Evolutionary conservation across 2,113 vertebrate genomes (phyloP).

Genomic region (Lanius ludovicianus): DNA sequence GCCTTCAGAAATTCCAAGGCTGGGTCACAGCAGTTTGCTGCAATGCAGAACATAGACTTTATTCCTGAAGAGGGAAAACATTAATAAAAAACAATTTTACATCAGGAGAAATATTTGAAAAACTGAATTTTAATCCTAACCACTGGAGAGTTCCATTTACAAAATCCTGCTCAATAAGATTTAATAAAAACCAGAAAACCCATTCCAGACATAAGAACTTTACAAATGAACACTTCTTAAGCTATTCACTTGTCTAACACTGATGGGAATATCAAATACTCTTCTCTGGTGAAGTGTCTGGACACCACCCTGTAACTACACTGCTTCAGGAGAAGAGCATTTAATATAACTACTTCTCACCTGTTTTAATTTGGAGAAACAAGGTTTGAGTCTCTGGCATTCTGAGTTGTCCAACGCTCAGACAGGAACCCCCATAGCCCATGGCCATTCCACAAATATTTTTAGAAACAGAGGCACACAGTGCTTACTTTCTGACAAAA

Average conservation of each 20-base stretch:
- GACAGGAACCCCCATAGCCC: neutral
- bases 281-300: neutral
- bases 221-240: neutral
- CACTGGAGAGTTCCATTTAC: neutral
- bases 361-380: neutral
- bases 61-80: slow-evolving; percentile 29
- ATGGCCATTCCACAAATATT: neutral
- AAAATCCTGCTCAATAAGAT: neutral
- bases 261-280: neutral
- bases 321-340: neutral
- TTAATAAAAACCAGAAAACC: neutral
- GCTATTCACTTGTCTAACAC: neutral
- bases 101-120: neutral
- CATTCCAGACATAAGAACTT: neutral
- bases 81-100: neutral
- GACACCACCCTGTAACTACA: neutral
- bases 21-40: slow-evolving; percentile 3
- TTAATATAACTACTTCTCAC: neutral
- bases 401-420: neutral
- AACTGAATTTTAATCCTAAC: neutral
- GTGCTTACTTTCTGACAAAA: neutral
- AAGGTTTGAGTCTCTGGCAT: neutral
- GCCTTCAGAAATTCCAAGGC: neutral
- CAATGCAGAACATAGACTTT: slow-evolving; percentile 23
- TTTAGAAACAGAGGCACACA: neutral